Evolutionary conservation across 2,797 vertebrate genomes (phyloP), one percentile per base, ranked within the genome.

Genomic region (Tragopan temminckii): DNA sequence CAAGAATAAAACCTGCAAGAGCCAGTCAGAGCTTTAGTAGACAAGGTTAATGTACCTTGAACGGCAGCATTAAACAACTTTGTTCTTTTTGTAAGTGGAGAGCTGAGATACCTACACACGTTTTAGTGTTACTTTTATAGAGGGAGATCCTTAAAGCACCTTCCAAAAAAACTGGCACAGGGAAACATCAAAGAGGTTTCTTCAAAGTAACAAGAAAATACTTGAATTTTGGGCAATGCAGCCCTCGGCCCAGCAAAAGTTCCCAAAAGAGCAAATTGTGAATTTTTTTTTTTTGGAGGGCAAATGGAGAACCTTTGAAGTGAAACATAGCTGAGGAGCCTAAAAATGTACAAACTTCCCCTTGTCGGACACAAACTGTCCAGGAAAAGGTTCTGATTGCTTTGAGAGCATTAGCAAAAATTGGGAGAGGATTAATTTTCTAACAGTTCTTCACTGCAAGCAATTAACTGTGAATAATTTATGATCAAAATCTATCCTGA

Each of bases 1-100:
- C 4, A 13, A 87, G 94, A 94, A 94, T 95, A 95, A 96, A 96
- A 94, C 62, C 92, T 68, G 89, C 91, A 70, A 95, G 88, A 96
- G 83, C 87, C 91, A 95, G 66, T 84, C 82, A 90, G 83, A 96
- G 91, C 93, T 96, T 90, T 64, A 80, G 85, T 3, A 93, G 94
- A 88, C 88, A 95, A 96, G 92, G 96, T 95, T 96, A 97, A 96
- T 96, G 96, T 94, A 96, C 94, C 96, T 95, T 96, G 95, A 95
- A 96, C 45, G 0, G 87, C 95, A 91, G 80, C 94, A 93, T 94
- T 97, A 96, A 97, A 95, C 94, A 97, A 95, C 93, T 86, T 75
- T 77, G 87, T 69, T 89, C 92, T 68, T 89, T 79, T 93, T 93
- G 90, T 81, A 96, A 94, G 91, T 88, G 92, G 83, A 89, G 79